Evolutionary conservation across 1,140 invertebrate genomes (phyloP), one percentile per base, ranked within the genome.

Genomic region (Leptestheria dahalacensis): DNA sequence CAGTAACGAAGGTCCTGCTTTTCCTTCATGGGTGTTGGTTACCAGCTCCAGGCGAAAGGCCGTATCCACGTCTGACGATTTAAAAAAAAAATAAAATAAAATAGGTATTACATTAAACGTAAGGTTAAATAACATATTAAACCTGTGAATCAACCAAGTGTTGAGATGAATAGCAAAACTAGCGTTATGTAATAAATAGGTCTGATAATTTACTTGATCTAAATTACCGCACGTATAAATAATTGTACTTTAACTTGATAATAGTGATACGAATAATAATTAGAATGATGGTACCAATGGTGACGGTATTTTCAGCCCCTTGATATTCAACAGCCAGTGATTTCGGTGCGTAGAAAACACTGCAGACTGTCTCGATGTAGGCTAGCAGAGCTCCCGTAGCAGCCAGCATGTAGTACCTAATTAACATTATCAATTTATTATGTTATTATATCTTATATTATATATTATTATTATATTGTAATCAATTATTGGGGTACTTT

Each of bases 341-440:
- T 65, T 82, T 79, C 48, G 82, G 79, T 3, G 82, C 79, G 73
- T 86, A 91, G 15, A 83, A 74, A 20, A 88, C 74, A 64, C 83
- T 85, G 66, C 90, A 82, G 60, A 83, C 80, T 62, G 80, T 81
- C 70, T 91, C 86, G 3, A 91, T 76, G 69, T 92, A 94, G 66
- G 85, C 88, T 1, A 93, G 69, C 2, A 95, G 72, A 3, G 88
- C 90, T 50, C 83, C 79, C 20, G 80, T 80, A 18, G 90, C 82
- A 53, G 88, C 80, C 48, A 94, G 70, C 48, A 85, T 84, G 68
- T 92, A 93, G 71, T 90, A 91, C 66, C 85, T 83, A n/a, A n/a
- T n/a, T n/a, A n/a, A n/a, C n/a, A n/a, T n/a, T n/a, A n/a, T n/a
- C n/a, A 9, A 29, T n/a, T 4, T 48, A n/a, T 61, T 10, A 15